Evolutionary conservation across 2,888 invertebrate species (phyloP), one percentile per base, ranked within the genome.

Genomic region (Drosophila anomalipes): DNA sequence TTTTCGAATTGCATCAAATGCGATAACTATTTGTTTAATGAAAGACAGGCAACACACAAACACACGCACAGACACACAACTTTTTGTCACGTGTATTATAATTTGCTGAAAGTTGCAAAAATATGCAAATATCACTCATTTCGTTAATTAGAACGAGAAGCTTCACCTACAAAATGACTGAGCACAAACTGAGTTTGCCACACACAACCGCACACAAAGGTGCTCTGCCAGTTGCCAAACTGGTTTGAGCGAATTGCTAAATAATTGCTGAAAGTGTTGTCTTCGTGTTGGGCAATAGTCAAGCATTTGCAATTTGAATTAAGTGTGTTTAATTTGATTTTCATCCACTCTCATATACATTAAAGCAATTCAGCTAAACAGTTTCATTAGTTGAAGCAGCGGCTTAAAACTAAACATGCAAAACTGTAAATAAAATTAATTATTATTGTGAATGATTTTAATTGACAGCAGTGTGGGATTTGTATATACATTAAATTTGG

Each of bases 91-190:
- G 79, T 73, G 82, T 57, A 71, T 74, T 89, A 71, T 72, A 79
- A 85, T 89, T 70, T 68, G 60, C 65, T 65, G 60, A 56, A 58
- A 70, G 67, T 73, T 80, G 63, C 65, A 70, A 65, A 82, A 65
- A 47, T 64, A 82, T 82, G 86, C 77, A 82, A 87, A 82, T 74
- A 69, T 70, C 64, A 71, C 67, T 82, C 82, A 87, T 89, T 89
- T 65, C 84, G 76, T 74, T 76, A 89, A 87, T 84, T 87, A 84
- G 79, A 89, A 70, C 52, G 60, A 68, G 56, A 56, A 64, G 56
- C 65, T 73, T 62, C 69, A 59, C 51, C 77, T 56, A 58, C 49
- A 37, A 66, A 75, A 68, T 82, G 89, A 68, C 66, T 69, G 54
- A 56, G 60, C 67, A 54, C 53, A 69, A 86, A 22, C 22, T 22